Evolutionary conservation across 2,113 vertebrate species (phyloP), one percentile per base, ranked within the genome.

Genomic region (Marcusenius ussheri): DNA sequence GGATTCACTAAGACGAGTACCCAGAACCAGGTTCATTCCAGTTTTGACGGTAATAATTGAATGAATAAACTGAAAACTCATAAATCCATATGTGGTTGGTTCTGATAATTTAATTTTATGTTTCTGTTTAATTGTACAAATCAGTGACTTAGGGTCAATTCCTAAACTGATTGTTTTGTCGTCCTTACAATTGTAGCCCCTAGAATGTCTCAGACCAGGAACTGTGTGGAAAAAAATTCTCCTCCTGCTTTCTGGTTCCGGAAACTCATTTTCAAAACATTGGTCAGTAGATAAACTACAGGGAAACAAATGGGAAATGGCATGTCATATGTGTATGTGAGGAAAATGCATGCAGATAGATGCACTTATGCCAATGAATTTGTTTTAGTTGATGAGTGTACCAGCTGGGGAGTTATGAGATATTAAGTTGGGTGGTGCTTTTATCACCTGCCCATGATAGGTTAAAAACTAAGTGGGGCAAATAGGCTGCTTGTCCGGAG

Each of bases 21-120:
- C 90, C 77, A 58, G 90, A 88, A 56, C 70, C 88, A 89, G 91
- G 80, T 8, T 91, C 88, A 90, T 90, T 91, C 74, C n/a, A 90
- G 88, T 91, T 92, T 85, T 93, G 92, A 94, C 91, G 93, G 92
- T 93, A 93, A 93, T 95, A 92, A 94, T 56, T 92, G 92, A 90
- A 92, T 93, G 89, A 93, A 91, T 70, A 92, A 92, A 91, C 89
- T 51, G 15, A 84, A 58, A 80, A 15, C 51, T 77, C 17, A 21
- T 3, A 24, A n/a, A 53, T 53, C 87, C 53, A 11, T 39, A 77
- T 77, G 31, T 77, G 70, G 31, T 77, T 58, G 17, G 27, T 42
- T 88, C 49, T n/a, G 49, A 6, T 83, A 83, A 19, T 80, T 90
- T 90, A 89, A 90, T 93, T 89, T 66, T 89, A 89, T 90, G 77